These are phyloP conservation scores for Pelecanus crispus DNA, from an alignment of 2,113 vertebrate species.

Conservation along the genomic window DNA sequence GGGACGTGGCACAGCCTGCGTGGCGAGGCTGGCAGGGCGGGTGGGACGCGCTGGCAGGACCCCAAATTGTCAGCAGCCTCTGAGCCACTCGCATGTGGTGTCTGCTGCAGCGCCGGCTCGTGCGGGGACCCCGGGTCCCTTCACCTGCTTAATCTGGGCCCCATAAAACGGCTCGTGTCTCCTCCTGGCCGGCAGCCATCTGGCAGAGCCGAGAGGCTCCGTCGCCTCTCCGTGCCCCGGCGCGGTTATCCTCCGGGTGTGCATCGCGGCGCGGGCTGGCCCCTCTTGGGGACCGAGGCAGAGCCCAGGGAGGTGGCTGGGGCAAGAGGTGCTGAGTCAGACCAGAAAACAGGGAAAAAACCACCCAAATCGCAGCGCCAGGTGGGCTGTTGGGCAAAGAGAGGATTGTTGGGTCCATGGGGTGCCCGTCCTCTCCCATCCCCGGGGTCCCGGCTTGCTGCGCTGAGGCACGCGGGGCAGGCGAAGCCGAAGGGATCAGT, in stretches of 20 bases:
- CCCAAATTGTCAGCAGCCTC: background rate
- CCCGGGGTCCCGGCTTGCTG: background rate
- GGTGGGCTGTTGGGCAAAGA: background rate
- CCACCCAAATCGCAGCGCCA: background rate
- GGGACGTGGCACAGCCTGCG: background rate
- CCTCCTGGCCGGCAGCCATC: background rate
- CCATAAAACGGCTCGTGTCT: background rate
- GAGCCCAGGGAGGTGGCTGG: background rate
- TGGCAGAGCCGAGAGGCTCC: background rate
- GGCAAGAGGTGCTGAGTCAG: background rate
- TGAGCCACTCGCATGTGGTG: background rate
- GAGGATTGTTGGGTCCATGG: background rate
- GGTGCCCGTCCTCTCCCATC: background rate
- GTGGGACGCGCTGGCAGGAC: background rate
- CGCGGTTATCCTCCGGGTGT: no score
- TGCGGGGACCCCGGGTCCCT: background rate
- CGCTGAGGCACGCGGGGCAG: rapidly evolving
- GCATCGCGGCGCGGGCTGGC: background rate
- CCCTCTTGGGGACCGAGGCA: background rate
- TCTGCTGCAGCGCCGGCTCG: background rate
- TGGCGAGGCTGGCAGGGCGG: background rate
- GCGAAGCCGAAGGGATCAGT: rapidly evolving
- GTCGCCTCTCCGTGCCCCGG: rapidly evolving
- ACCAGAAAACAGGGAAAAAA: background rate
- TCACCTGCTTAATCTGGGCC: background rate